Evolutionary conservation across 2,113 vertebrate species (phyloP).

Genomic region (Pseudorectes ferrugineus): DNA sequence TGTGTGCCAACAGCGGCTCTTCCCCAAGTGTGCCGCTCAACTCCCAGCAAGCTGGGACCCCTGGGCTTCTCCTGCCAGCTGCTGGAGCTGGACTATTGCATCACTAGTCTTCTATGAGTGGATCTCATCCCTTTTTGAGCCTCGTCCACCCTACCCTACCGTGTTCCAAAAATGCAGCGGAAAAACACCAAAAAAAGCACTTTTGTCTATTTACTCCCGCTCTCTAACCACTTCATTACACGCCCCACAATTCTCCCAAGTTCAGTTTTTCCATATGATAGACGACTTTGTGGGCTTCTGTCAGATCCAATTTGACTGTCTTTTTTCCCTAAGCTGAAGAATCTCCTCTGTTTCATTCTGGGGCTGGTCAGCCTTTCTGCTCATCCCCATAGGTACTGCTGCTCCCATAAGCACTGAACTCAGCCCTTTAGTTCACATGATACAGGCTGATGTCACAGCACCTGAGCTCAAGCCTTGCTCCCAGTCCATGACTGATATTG

Average conservation of each 20-base stretch:
- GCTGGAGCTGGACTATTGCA: neutral
- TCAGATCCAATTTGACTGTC: neutral
- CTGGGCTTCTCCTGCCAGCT: neutral
- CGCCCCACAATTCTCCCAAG: neutral
- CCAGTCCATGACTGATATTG: neutral
- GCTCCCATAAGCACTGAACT: neutral
- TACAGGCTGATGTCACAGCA: neutral
- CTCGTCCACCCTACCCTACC: neutral
- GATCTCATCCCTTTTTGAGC: neutral
- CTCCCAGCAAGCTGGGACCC: neutral
- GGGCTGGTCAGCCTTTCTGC: neutral
- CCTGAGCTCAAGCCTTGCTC: neutral
- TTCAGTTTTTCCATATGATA: neutral
- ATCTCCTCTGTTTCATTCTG: neutral
- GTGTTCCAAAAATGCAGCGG: neutral
- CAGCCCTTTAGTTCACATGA: neutral
- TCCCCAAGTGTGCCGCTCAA: accelerated
- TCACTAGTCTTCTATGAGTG: neutral
- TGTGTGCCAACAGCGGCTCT: accelerated
- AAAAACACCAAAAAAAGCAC: neutral
- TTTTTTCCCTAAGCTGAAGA: neutral
- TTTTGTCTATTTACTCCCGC: neutral
- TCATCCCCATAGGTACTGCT: accelerated
- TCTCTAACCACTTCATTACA: neutral
- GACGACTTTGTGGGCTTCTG: neutral